A percentile compares a stretch with the other conserved stretches of the same genome.
Evolutionary conservation across 2,888 invertebrate species (phyloP).

Genomic region (Alcis repandata): DNA sequence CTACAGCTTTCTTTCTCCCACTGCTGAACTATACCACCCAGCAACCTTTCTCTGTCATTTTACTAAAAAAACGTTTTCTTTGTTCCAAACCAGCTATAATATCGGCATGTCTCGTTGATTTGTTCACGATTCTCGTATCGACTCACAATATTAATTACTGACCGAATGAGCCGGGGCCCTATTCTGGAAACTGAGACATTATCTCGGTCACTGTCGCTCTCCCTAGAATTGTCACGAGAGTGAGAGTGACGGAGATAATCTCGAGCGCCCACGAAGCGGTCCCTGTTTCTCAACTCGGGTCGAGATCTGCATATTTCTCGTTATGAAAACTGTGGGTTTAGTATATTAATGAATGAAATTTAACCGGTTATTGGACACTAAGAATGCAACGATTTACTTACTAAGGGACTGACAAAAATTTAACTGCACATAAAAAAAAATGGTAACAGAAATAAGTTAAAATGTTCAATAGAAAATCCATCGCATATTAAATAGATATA

Average conservation of each 20-base stretch:
- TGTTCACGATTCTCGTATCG: constrained; percentile 76
- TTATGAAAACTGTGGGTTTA: constrained; percentile 48
- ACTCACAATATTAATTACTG: constrained; percentile 79
- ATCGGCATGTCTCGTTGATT: constrained; percentile 73
- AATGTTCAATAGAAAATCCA: no score
- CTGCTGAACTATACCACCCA: no score
- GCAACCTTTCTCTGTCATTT: no score
- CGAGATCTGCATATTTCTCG: constrained; percentile 60
- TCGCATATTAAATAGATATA: no score
- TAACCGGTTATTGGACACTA: neutral
- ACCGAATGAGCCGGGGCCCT: constrained; percentile 74
- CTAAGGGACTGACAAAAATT: neutral
- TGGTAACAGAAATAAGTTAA: no score
- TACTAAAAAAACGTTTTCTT: constrained; percentile 58
- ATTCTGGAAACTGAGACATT: no score
- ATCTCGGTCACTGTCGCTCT: no score
- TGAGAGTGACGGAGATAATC: no score
- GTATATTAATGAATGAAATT: constrained; percentile 24
- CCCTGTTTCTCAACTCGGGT: constrained; percentile 71
- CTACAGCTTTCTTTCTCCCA: no score
- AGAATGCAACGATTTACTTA: neutral
- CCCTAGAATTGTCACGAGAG: no score
- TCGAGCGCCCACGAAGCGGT: no score
- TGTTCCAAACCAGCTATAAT: constrained; percentile 73
- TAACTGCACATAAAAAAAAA: no score